Conservation (phyloP, 2,797 vertebrate genomes). For the Anguilla obscura region DNA sequence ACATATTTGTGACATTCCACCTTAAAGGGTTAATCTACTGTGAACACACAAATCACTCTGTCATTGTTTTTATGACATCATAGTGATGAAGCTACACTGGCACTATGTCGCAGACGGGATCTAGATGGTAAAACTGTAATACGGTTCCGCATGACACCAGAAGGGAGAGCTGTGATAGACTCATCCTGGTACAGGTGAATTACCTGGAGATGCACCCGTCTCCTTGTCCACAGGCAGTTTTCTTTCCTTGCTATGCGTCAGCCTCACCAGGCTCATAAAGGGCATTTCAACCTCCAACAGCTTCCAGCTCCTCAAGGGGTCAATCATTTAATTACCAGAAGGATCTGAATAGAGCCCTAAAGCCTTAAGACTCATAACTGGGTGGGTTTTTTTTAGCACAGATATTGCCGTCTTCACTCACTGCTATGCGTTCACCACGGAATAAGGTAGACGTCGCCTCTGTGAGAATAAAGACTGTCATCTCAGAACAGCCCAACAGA, state of each 20-base stretch:
- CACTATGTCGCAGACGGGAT: background rate
- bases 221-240: background rate
- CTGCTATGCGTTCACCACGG: background rate
- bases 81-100: background rate
- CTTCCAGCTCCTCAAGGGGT: constrained; percentile 40
- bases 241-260: constrained; percentile 30
- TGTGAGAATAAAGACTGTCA: background rate
- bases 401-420: background rate
- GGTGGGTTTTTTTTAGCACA: background rate
- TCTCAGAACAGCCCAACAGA: background rate
- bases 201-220: constrained; percentile 28
- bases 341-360: constrained; percentile 48
- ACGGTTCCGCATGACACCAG: constrained; percentile 1
- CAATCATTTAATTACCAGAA: constrained; percentile 46
- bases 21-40: background rate
- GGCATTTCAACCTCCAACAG: constrained; percentile 33
- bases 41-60: background rate
- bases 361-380: background rate
- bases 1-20: too few species aligned
- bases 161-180: constrained; percentile 2
- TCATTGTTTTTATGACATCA: background rate
- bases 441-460: background rate
- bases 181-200: constrained; percentile 1
- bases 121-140: background rate
- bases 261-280: constrained; percentile 42